Evolutionary conservation across 1,140 invertebrate genomes (phyloP).

Genomic region (Plectus sambesii): DNA sequence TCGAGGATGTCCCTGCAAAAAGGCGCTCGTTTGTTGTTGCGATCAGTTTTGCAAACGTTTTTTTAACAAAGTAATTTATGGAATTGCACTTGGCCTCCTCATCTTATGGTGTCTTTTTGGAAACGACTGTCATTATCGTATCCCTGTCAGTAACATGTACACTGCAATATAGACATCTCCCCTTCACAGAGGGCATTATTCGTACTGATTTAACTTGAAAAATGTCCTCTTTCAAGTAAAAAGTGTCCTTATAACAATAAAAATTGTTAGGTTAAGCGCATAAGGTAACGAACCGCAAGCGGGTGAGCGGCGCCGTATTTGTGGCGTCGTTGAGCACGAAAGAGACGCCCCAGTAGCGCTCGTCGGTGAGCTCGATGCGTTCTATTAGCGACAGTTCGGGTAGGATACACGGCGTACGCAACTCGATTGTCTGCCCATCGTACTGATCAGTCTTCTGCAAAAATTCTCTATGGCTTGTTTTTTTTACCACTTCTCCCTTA

Average conservation of each 20-base stretch:
- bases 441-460: neutral
- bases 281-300: too few relatives aligned
- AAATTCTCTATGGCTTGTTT: neutral
- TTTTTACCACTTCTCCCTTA: neutral
- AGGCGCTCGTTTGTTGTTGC: neutral
- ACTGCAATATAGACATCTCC: too few relatives aligned
- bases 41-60: neutral
- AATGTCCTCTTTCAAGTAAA: too few relatives aligned
- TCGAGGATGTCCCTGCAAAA: neutral
- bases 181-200: too few relatives aligned
- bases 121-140: too few relatives aligned
- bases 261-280: too few relatives aligned
- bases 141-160: too few relatives aligned
- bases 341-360: neutral
- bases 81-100: neutral
- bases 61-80: neutral
- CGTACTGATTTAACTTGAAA: too few relatives aligned
- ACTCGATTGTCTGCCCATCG: neutral
- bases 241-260: too few relatives aligned
- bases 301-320: too few relatives aligned
- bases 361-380: neutral
- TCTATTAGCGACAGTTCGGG: neutral
- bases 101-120: neutral
- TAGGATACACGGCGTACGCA: neutral
- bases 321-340: neutral